A percentile compares a stretch with the other conserved stretches of the same genome.
Conservation (phyloP, 2,888 invertebrate genomes). For the Harpalus rubripes region DNA sequence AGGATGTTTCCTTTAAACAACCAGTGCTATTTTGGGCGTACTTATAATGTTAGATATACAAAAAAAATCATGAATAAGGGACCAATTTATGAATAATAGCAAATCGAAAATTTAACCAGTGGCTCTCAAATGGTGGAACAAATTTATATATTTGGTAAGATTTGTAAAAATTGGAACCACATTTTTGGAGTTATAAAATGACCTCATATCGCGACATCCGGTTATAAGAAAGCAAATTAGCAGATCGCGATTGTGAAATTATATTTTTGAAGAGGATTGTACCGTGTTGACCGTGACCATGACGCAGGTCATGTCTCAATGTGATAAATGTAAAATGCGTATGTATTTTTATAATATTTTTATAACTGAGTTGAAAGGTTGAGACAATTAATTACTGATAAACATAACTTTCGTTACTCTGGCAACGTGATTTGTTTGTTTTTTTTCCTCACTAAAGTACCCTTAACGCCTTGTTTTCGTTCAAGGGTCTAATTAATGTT, state of each 20-base stretch:
- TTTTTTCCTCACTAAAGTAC: slow-evolving; percentile 4
- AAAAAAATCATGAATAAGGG: too few species aligned
- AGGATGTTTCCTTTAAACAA: too few species aligned
- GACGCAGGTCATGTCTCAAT: slow-evolving; percentile 54
- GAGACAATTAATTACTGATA: slow-evolving; percentile 52
- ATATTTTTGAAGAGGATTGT: slow-evolving; percentile 49
- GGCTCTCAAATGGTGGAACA: too few species aligned
- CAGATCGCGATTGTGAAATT: slow-evolving; percentile 52
- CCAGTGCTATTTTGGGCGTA: too few species aligned
- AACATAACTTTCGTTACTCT: slow-evolving; percentile 20
- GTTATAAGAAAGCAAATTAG: slow-evolving; percentile 33
- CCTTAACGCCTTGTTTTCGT: slow-evolving; percentile 36
- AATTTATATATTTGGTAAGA: too few species aligned
- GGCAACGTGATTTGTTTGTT: slow-evolving; percentile 22
- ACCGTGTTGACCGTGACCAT: slow-evolving; percentile 59
- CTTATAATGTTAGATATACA: too few species aligned
- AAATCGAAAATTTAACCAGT: too few species aligned
- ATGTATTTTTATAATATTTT: slow-evolving; percentile 59
- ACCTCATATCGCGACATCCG: slow-evolving; percentile 35
- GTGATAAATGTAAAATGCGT: slow-evolving; percentile 59
- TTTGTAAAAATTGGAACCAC: slow-evolving; percentile 7
- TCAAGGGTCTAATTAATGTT: slow-evolving; percentile 30
- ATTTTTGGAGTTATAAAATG: slow-evolving; percentile 10
- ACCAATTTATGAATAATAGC: too few species aligned
- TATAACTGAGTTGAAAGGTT: slow-evolving; percentile 63